Evolutionary conservation across 2,888 invertebrate genomes (phyloP).

Genomic region (Helobdella robusta): DNA sequence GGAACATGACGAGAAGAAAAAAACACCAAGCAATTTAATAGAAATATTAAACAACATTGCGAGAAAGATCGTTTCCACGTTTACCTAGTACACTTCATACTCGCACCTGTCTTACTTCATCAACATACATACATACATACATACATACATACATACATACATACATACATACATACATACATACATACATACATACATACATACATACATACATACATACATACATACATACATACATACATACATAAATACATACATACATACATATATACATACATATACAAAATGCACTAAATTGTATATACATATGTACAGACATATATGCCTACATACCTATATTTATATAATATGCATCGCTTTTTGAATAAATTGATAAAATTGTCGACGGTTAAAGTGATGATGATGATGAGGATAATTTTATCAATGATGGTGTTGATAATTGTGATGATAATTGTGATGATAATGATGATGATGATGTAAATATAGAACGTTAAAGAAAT

Average conservation of each 20-base stretch:
- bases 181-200: background rate
- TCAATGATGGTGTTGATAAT: background rate
- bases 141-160: background rate
- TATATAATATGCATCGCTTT: no score
- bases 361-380: background rate
- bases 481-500: no score
- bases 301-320: no score
- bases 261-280: background rate
- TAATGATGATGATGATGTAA: background rate
- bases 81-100: no score
- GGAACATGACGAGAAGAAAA: no score
- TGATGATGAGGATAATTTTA: constrained; percentile 4
- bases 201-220: background rate
- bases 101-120: no score
- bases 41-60: no score
- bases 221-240: background rate
- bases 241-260: background rate
- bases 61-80: no score
- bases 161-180: constrained; percentile 7
- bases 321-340: no score
- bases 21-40: no score
- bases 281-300: no score
- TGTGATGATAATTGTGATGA: background rate
- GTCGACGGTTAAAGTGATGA: no score
- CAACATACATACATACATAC: background rate